Conservation (phyloP, 2,113 vertebrate species). For the Circaetus gallicus region DNA sequence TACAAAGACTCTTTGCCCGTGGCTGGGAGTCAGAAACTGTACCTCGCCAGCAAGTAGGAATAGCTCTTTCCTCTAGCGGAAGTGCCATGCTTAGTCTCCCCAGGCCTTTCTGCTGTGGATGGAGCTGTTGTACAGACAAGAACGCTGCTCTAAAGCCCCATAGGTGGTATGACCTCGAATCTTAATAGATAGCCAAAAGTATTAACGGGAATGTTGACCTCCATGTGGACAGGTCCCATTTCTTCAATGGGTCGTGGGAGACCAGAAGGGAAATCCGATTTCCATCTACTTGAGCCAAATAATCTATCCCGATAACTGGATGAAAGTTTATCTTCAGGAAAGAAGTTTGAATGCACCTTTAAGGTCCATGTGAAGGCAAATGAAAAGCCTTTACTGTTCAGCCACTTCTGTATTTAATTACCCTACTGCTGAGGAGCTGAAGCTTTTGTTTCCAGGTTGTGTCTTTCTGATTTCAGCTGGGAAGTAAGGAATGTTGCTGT, state of each 20-base stretch:
- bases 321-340: not conserved
- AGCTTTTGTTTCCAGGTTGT: constrained; percentile 33
- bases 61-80: not conserved
- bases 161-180: not conserved
- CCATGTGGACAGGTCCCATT: not conserved
- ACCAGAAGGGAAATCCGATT: not conserved
- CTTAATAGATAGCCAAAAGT: not conserved
- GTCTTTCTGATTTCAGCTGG: not conserved
- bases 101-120: not conserved
- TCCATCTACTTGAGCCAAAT: not conserved
- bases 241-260: not conserved
- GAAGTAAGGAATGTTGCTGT: not conserved
- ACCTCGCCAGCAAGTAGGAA: not conserved
- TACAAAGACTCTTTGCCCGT: not conserved
- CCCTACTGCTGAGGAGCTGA: not conserved
- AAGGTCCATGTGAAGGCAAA: not conserved
- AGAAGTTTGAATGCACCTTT: not conserved
- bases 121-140: not conserved
- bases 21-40: not conserved
- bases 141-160: not conserved
- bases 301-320: not conserved
- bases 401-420: constrained; percentile 25
- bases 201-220: not conserved
- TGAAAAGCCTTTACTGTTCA: not conserved
- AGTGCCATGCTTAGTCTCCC: not conserved